Conservation (phyloP, 2,888 invertebrate genomes). For the Prosapia bicincta region DNA sequence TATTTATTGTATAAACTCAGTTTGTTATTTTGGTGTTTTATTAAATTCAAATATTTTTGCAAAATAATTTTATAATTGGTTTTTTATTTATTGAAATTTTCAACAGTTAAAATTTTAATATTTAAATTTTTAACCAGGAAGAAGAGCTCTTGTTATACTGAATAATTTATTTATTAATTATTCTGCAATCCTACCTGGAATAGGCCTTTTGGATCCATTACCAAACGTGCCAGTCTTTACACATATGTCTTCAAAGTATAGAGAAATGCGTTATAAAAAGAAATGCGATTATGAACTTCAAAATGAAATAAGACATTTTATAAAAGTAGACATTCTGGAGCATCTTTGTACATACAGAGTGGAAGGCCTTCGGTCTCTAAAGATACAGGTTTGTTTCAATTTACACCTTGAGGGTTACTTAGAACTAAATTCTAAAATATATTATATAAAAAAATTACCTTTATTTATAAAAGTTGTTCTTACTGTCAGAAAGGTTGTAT, state of each 20-base stretch:
- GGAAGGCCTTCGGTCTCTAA: conserved; percentile 53
- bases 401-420: neutral
- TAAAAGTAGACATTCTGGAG: conserved; percentile 45
- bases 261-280: conserved; percentile 43
- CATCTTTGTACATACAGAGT: conserved; percentile 42
- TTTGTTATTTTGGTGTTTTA: no score
- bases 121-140: conserved; percentile 24
- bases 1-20: no score
- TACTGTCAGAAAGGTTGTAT: no score
- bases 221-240: conserved; percentile 47
- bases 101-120: no score
- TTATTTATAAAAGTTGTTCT: neutral
- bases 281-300: conserved; percentile 42
- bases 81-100: no score
- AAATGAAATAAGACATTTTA: conserved; percentile 52
- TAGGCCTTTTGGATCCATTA: conserved; percentile 52
- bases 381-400: conserved; percentile 44
- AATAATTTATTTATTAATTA: conserved; percentile 52
- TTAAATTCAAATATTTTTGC: no score
- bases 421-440: neutral
- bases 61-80: no score
- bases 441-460: neutral
- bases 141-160: conserved; percentile 49
- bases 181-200: conserved; percentile 48
- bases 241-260: conserved; percentile 44